Conservation (phyloP, 2,797 vertebrate genomes). For the Eulemur coronatus region DNA sequence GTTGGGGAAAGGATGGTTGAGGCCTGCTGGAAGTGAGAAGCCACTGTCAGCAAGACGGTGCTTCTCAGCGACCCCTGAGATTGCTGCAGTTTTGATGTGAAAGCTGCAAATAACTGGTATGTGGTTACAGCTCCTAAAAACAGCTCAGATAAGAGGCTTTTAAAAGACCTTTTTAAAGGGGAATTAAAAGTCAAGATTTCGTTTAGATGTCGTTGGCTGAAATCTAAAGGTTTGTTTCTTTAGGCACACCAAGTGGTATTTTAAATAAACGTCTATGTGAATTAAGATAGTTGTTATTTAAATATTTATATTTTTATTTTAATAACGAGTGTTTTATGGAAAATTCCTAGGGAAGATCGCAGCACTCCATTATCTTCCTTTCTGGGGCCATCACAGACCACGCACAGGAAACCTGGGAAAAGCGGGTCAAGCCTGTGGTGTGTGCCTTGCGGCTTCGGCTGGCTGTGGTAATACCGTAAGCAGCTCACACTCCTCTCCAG, state of each 20-base stretch:
- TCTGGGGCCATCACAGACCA: not conserved
- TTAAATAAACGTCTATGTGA: not conserved
- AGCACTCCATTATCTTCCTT: not conserved
- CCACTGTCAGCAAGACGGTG: not conserved
- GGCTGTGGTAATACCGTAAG: not conserved
- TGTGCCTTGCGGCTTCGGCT: not conserved
- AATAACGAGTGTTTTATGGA: constrained; percentile 3
- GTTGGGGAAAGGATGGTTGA: not conserved
- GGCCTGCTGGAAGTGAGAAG: not conserved
- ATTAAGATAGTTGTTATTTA: constrained; percentile 8
- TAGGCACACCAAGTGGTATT: not conserved
- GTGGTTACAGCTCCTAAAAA: not conserved
- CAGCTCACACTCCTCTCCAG: not conserved
- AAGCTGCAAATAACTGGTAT: not conserved
- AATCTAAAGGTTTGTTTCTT: not conserved
- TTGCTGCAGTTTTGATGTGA: not conserved
- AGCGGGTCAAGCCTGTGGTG: not conserved
- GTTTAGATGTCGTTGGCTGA: not conserved
- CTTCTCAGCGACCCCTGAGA: not conserved
- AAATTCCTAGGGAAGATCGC: not conserved
- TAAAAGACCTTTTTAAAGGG: not conserved
- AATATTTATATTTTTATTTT: constrained; percentile 26
- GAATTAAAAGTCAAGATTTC: constrained; percentile 1
- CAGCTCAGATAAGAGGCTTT: not conserved
- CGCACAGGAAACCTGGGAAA: not conserved